phyloP scores from a whole-genome alignment of 2,888 invertebrate genomes.

The Bursaphelenchus okinawaensis region DNA sequence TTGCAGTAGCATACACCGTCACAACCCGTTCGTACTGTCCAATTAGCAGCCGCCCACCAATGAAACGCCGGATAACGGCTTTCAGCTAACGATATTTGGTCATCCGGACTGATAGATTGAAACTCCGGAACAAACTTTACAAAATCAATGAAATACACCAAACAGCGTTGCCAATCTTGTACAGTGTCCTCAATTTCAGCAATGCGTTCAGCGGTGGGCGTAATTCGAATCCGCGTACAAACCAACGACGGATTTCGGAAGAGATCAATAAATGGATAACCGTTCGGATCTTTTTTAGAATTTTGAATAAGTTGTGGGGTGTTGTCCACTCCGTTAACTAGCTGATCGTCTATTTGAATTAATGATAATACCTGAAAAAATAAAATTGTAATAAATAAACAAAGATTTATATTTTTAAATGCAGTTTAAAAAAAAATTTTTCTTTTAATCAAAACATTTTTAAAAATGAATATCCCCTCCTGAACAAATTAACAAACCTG shows the following conservation, averaged over 20 bases:
- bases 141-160: constrained; percentile 49
- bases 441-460: neutral
- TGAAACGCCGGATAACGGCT: constrained; percentile 48
- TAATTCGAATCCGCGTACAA: constrained; percentile 18
- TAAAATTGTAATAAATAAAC: too few species aligned
- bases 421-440: neutral
- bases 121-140: constrained; percentile 44
- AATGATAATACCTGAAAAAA: neutral
- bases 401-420: too few species aligned
- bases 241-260: neutral
- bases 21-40: constrained; percentile 34
- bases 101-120: constrained; percentile 26
- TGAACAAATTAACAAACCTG: neutral
- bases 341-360: neutral
- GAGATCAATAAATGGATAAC: neutral
- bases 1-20: constrained; percentile 51
- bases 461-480: neutral
- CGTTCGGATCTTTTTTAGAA: neutral
- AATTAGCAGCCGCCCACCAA: constrained; percentile 48
- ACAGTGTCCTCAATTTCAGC: constrained; percentile 41
- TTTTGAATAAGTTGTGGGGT: neutral
- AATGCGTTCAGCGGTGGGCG: constrained; percentile 34
- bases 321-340: neutral
- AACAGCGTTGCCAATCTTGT: constrained; percentile 45
- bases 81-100: constrained; percentile 38